A percentile compares a stretch with the other conserved stretches of the same genome.
These are phyloP conservation scores for Mystacides longicornis DNA, from an alignment of 2,888 invertebrate genomes.

Conservation along the genomic window DNA sequence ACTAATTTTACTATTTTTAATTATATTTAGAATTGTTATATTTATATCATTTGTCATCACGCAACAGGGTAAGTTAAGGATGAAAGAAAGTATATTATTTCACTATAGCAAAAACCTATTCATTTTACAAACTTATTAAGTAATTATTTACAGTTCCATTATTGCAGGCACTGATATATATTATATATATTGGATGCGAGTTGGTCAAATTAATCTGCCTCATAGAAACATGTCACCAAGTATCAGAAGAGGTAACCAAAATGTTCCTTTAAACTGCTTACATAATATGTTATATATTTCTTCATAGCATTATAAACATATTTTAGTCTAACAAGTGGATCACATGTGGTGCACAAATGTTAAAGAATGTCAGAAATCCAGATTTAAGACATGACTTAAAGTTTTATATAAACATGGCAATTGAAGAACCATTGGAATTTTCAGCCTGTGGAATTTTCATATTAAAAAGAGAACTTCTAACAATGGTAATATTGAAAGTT, in stretches of 20 bases:
- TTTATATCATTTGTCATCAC: neutral
- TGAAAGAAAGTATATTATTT: too few relatives aligned
- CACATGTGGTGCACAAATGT: neutral
- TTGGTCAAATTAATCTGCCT: slow-evolving; percentile 7
- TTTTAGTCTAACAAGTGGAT: neutral
- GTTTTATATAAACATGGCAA: neutral
- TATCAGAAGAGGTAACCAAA: neutral
- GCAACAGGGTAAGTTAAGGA: neutral
- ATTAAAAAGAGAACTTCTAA: neutral
- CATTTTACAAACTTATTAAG: neutral
- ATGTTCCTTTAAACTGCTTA: neutral
- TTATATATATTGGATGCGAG: neutral
- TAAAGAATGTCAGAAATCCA: neutral
- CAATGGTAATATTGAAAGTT: neutral
- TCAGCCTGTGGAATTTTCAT: neutral
- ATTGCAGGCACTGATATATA: neutral
- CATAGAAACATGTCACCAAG: slow-evolving; percentile 4
- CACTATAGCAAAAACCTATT: neutral
- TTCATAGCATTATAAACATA: neutral
- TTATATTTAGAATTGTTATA: slow-evolving; percentile 2
- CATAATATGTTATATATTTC: neutral
- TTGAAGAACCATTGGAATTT: slow-evolving; percentile 4
- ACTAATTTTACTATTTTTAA: neutral
- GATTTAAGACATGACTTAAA: slow-evolving; percentile 6
- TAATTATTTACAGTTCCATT: neutral